Percentiles rank a stretch among this genome's conserved stretches.
Conservation (phyloP, 53 echinoderm and acorn worm species). For the Henricia sp. region DNA sequence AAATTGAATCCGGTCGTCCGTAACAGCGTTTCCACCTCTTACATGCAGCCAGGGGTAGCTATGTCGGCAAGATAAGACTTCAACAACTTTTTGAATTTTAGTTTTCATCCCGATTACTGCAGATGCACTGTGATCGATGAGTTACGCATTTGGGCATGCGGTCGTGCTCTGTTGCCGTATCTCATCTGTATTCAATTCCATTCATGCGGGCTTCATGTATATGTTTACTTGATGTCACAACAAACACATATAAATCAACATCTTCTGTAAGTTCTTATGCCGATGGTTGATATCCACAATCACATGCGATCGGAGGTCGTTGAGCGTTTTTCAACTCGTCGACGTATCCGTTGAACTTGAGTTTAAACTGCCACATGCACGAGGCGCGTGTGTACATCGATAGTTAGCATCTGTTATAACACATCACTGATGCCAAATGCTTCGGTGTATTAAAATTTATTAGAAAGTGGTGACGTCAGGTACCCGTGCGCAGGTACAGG, state of each 20-base stretch:
- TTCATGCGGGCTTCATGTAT: too few species aligned
- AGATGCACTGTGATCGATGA: too few species aligned
- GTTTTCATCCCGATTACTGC: too few species aligned
- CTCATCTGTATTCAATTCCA: too few species aligned
- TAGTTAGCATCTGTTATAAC: constrained; percentile 13
- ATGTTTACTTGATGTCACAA: too few species aligned
- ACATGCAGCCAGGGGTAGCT: background rate
- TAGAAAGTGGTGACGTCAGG: constrained; percentile 6
- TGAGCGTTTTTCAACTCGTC: background rate
- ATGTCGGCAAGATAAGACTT: background rate
- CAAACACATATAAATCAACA: too few species aligned
- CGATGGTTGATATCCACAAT: too few species aligned
- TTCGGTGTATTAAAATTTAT: background rate
- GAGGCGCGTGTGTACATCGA: background rate
- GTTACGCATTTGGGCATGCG: too few species aligned
- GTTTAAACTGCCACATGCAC: too few species aligned
- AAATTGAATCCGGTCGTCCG: background rate
- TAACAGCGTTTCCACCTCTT: background rate
- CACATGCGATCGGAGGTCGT: background rate
- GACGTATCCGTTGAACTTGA: background rate
- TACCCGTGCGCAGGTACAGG: background rate
- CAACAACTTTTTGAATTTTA: too few species aligned
- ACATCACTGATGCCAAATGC: background rate
- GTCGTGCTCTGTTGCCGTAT: too few species aligned
- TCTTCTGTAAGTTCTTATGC: too few species aligned